phyloP scores from a whole-genome alignment of 23 tunicate species.

The Phallusia fumigata region DNA sequence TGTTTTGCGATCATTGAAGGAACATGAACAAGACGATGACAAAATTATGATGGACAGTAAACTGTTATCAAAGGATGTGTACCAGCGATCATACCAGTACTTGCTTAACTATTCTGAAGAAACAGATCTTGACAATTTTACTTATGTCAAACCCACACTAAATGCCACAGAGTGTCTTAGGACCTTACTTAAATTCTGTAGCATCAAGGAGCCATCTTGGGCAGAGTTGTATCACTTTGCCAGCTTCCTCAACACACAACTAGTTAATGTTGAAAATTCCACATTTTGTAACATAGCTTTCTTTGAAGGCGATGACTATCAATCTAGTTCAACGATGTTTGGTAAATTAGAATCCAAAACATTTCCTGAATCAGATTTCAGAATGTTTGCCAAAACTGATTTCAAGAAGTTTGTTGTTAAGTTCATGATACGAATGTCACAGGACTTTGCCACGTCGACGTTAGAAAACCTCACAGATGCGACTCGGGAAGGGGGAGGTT shows the following conservation, averaged over 20 bases:
- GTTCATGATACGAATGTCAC: constrained; percentile 68
- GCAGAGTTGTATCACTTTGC: constrained; percentile 53
- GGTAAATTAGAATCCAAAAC: no score
- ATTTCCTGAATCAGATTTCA: no score
- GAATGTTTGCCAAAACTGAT: no score
- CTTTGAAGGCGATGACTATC: background rate
- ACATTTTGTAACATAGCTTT: constrained; percentile 20
- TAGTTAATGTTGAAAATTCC: constrained; percentile 58
- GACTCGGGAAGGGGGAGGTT: background rate
- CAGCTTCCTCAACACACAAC: constrained; percentile 48
- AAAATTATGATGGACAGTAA: constrained; percentile 40
- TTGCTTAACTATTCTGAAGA: background rate
- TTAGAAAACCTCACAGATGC: constrained; percentile 17
- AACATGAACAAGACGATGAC: background rate
- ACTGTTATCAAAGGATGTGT: constrained; percentile 28
- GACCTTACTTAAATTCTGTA: constrained; percentile 40
- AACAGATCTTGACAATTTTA: constrained; percentile 44
- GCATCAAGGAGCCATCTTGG: constrained; percentile 62
- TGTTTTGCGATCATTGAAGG: background rate
- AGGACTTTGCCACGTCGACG: constrained; percentile 71
- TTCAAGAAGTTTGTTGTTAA: constrained; percentile 53
- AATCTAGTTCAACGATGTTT: constrained; percentile 8
- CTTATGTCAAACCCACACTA: constrained; percentile 20
- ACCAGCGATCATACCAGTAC: constrained; percentile 71
- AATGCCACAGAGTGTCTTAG: constrained; percentile 42